phyloP scores from a whole-genome alignment of 37 sponge, comb jelly and placozoan genomes.

The Axinella damicornis region DNA sequence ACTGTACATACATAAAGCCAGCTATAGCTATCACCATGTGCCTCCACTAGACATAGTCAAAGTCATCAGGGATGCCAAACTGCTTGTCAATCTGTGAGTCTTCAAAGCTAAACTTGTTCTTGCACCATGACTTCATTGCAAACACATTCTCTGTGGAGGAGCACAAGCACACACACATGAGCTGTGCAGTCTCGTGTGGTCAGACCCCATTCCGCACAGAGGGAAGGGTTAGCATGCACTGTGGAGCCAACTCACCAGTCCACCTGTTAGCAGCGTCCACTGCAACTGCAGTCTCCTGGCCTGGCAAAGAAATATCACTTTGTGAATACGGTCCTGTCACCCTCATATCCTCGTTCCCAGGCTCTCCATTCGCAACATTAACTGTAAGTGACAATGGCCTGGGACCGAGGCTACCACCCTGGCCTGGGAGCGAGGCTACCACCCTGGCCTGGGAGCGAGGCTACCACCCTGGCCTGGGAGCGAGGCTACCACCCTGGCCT shows the following conservation, averaged over 20 bases:
- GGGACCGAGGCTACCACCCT: no score
- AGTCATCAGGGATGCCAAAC: constrained; percentile 97
- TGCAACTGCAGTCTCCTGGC: constrained; percentile 62
- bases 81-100: constrained; percentile 76
- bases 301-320: constrained; percentile 25
- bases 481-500: no score
- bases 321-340: no score
- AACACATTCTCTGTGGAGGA: constrained; percentile 90
- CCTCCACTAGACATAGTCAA: constrained; percentile 82
- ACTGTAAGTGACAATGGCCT: no score
- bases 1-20: no score
- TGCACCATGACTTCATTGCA: constrained; percentile 94
- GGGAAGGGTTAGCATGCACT: neutral
- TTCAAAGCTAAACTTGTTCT: constrained; percentile 86
- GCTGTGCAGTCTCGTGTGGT: no score
- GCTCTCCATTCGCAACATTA: no score
- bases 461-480: no score
- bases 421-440: no score
- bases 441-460: no score
- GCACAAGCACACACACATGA: neutral
- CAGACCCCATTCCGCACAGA: no score
- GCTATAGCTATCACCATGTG: neutral
- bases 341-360: no score
- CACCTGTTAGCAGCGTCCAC: constrained; percentile 92
- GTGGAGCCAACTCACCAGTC: constrained; percentile 69